phyloP scores from a whole-genome alignment of 2,888 invertebrate genomes.

The Brachyptera putata region DNA sequence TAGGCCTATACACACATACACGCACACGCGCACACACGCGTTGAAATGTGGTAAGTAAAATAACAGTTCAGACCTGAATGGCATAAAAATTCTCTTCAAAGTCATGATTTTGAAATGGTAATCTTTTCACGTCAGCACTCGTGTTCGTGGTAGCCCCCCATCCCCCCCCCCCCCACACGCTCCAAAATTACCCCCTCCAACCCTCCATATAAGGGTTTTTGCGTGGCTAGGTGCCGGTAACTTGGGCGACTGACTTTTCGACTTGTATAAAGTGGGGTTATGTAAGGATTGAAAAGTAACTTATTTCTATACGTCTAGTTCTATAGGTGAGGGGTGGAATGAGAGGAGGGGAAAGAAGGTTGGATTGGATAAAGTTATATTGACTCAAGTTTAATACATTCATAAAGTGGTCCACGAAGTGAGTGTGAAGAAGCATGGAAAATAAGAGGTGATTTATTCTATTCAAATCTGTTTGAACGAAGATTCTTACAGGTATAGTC shows the following conservation, averaged over 20 bases:
- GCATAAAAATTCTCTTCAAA: neutral
- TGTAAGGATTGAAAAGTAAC: constrained; percentile 1
- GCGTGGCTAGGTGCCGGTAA: neutral
- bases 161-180: neutral
- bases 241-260: neutral
- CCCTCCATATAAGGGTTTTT: neutral
- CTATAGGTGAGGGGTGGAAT: no score
- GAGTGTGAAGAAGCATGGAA: constrained; percentile 4
- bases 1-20: no score
- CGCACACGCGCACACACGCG: no score
- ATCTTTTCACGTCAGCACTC: constrained; percentile 4
- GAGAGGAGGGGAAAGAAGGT: no score
- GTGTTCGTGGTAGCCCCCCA: neutral
- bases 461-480: constrained; percentile 21
- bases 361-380: constrained; percentile 6
- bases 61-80: neutral
- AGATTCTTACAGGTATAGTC: neutral
- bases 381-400: constrained; percentile 10
- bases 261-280: constrained; percentile 10
- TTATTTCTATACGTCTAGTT: neutral
- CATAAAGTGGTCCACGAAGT: constrained; percentile 13
- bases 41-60: neutral
- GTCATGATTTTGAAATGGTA: neutral
- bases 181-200: neutral
- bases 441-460: constrained; percentile 28